These are phyloP conservation scores for Grammomys dolichurus DNA, from an alignment of 2,113 vertebrate species.

Conservation along the genomic window DNA sequence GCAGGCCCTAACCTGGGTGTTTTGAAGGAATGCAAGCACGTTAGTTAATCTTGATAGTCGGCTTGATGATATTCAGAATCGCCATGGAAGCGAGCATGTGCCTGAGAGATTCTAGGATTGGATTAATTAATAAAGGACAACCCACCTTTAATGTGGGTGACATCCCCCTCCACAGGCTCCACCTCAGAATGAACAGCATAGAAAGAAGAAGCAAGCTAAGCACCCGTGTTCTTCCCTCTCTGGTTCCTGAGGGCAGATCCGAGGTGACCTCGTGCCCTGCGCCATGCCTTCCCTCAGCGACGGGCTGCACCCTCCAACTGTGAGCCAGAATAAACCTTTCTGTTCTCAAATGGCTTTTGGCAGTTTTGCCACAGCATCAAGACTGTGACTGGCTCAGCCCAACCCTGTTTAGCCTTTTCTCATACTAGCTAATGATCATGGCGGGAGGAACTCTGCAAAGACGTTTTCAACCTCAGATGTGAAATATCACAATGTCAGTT, in stretches of 20 bases:
- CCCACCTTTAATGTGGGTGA: background rate
- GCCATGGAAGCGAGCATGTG: background rate
- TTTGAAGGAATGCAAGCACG: background rate
- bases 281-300: too few relatives aligned
- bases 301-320: background rate
- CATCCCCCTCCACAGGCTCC: background rate
- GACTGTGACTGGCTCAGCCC: background rate
- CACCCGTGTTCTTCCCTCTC: accelerated
- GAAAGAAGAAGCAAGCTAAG: background rate
- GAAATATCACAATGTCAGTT: background rate
- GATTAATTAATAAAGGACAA: background rate
- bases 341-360: too few relatives aligned
- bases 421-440: background rate
- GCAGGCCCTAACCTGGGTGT: background rate
- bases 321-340: background rate
- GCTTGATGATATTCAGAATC: background rate
- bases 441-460: background rate
- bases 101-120: too few relatives aligned
- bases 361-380: background rate
- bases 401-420: background rate
- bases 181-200: background rate
- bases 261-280: accelerated
- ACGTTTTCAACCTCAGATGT: background rate
- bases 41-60: background rate
- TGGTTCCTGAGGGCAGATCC: background rate